Evolutionary conservation across 2,888 invertebrate genomes (phyloP).

Genomic region (Lycia hirtaria): DNA sequence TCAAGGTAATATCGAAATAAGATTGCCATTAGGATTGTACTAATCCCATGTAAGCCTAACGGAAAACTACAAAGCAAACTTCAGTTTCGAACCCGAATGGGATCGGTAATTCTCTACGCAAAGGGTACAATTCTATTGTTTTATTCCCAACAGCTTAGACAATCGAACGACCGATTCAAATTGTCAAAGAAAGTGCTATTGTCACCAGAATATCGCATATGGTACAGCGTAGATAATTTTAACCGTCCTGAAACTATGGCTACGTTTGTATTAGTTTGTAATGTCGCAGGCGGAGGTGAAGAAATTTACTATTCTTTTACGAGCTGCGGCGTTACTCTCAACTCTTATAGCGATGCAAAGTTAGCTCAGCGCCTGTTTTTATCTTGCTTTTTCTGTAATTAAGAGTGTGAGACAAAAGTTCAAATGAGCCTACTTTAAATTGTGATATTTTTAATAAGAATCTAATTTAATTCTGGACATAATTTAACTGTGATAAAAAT

Average conservation of each 20-base stretch:
- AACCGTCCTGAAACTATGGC: not conserved
- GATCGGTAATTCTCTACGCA: constrained; percentile 8
- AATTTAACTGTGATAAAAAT: no score
- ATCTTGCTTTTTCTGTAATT: no score
- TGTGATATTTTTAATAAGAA: no score
- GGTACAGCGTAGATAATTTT: constrained; percentile 3
- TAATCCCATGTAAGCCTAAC: not conserved
- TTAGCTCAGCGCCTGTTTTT: no score
- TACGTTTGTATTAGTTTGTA: not conserved
- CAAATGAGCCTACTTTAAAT: no score
- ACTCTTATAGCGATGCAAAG: no score
- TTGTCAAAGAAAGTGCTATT: constrained; percentile 14
- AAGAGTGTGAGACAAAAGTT: no score
- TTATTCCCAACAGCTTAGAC: not conserved
- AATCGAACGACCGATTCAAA: constrained; percentile 14
- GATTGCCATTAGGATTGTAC: no score
- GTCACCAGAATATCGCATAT: constrained; percentile 15
- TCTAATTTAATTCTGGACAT: no score
- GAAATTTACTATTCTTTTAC: not conserved
- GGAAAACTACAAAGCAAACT: constrained; percentile 8
- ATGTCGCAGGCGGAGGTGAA: not conserved
- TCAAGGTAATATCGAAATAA: no score
- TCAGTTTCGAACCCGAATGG: constrained; percentile 5
- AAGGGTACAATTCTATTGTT: constrained; percentile 26
- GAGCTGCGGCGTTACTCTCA: no score